phyloP scores from a whole-genome alignment of 1,140 invertebrate species.

The Aleiodes sp. region DNA sequence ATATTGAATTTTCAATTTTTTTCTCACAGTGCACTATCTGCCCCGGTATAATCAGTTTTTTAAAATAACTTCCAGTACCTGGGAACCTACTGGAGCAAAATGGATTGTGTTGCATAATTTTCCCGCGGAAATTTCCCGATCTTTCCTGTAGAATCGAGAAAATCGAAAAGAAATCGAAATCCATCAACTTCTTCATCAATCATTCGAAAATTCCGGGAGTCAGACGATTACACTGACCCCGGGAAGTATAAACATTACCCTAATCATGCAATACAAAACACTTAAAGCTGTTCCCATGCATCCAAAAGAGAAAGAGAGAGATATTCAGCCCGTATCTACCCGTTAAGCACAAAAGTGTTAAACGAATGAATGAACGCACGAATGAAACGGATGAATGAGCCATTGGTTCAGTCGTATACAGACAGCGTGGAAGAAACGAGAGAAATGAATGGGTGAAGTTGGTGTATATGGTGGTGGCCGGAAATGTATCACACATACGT shows the following conservation, averaged over 20 bases:
- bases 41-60: too few relatives aligned
- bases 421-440: slow-evolving; percentile 35
- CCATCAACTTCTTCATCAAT: not conserved
- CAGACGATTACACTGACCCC: too few relatives aligned
- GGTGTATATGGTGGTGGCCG: slow-evolving; percentile 47
- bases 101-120: too few relatives aligned
- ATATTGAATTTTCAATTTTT: too few relatives aligned
- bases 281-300: slow-evolving; percentile 57
- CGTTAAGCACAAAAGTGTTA: slow-evolving; percentile 60
- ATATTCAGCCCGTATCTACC: slow-evolving; percentile 59
- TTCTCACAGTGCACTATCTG: too few relatives aligned
- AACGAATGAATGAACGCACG: slow-evolving; percentile 59
- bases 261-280: slow-evolving; percentile 62
- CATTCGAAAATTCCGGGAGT: too few relatives aligned
- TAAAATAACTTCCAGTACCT: too few relatives aligned
- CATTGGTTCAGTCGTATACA: slow-evolving; percentile 37
- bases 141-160: too few relatives aligned
- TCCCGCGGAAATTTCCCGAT: too few relatives aligned
- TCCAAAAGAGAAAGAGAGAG: slow-evolving; percentile 21
- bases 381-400: slow-evolving; percentile 54
- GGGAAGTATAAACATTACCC: slow-evolving; percentile 42
- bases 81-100: too few relatives aligned
- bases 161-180: too few relatives aligned
- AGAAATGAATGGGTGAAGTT: slow-evolving; percentile 20
- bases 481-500: slow-evolving; percentile 47